A percentile compares a stretch with the other conserved stretches of the same genome.
Evolutionary conservation across 2,888 invertebrate genomes (phyloP).

Genomic region (Protodeltote pygarga): DNA sequence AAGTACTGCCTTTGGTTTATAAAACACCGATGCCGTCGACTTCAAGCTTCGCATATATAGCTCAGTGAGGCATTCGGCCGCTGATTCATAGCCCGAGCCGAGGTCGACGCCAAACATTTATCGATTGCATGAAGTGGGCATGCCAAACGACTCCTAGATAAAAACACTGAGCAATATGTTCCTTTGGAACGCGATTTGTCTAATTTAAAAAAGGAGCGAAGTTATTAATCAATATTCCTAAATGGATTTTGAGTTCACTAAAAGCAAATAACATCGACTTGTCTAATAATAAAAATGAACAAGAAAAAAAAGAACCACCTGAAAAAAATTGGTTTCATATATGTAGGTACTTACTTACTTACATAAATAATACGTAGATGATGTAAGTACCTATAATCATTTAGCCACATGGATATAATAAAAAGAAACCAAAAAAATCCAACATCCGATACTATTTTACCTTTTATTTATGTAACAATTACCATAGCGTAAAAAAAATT

Average conservation of each 20-base stretch:
- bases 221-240: not conserved
- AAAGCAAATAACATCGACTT: not conserved
- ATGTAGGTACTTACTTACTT: no score
- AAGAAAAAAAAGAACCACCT: no score
- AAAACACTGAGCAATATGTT: not conserved
- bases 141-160: not conserved
- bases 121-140: constrained; percentile 29
- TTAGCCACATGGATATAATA: not conserved
- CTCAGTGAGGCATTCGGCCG: constrained; percentile 14
- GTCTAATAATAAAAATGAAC: not conserved
- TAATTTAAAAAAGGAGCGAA: constrained; percentile 1
- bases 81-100: not conserved
- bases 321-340: no score
- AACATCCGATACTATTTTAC: no score
- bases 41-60: constrained; percentile 6
- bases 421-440: not conserved
- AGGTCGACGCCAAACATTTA: not conserved
- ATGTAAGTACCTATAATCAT: not conserved
- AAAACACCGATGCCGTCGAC: constrained; percentile 7
- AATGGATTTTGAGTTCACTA: not conserved
- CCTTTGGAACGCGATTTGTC: constrained; percentile 1
- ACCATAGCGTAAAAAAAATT: constrained; percentile 46
- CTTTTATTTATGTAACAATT: constrained; percentile 20
- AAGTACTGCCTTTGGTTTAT: no score
- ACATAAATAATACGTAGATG: no score